Conservation (phyloP, 2,888 invertebrate species). For the Hyposoter dolosus region DNA sequence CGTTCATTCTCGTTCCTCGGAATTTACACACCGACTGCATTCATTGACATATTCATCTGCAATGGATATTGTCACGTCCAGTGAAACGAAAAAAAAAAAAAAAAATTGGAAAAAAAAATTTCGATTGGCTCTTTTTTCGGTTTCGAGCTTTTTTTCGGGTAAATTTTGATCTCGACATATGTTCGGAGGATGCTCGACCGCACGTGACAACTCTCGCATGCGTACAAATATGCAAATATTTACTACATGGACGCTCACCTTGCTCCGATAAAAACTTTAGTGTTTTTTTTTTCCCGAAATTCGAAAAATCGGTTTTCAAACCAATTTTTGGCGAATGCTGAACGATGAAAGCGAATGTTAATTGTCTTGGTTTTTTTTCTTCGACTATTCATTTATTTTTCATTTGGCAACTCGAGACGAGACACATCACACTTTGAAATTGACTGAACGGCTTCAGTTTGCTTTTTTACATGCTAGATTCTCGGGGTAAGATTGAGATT, state of each 20-base stretch:
- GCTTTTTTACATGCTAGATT: conserved; percentile 55
- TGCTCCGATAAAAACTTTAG: conserved; percentile 71
- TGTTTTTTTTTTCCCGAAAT: neutral
- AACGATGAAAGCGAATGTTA: conserved; percentile 32
- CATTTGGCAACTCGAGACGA: conserved; percentile 76
- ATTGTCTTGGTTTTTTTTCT: conserved; percentile 28
- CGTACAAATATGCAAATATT: conserved; percentile 45
- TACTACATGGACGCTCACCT: conserved; percentile 77
- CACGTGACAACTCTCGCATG: neutral
- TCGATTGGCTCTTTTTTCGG: neutral
- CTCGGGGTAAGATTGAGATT: conserved; percentile 18
- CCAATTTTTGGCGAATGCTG: neutral
- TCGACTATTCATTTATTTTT: conserved; percentile 26
- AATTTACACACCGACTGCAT: conserved; percentile 67
- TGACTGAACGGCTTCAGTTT: conserved; percentile 79
- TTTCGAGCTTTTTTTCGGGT: neutral
- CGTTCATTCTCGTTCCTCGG: conserved; percentile 69
- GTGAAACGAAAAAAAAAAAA: neutral
- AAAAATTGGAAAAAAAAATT: neutral
- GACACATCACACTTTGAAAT: conserved; percentile 79
- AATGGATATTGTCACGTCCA: neutral
- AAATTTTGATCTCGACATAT: neutral
- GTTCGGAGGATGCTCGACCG: conserved; percentile 69
- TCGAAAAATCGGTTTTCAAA: neutral
- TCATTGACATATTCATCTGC: neutral